Evolutionary conservation across 2,888 invertebrate genomes (phyloP).

Genomic region (Epirrhoe tristata): DNA sequence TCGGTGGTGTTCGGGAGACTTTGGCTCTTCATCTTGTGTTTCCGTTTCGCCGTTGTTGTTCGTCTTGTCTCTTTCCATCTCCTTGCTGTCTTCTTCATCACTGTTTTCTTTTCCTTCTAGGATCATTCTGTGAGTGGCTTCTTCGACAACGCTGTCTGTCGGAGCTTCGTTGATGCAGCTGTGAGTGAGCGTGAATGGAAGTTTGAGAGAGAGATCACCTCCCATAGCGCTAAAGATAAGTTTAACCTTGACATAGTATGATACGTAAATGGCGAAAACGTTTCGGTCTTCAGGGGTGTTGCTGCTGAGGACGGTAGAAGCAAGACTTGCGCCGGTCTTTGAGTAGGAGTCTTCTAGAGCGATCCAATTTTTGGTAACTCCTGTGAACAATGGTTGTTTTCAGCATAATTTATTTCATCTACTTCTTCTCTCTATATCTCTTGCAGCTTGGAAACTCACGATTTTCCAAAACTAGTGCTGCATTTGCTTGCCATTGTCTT

Average conservation of each 20-base stretch:
- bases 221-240: constrained; percentile 92
- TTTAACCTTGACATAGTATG: constrained; percentile 96
- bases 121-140: constrained; percentile 78
- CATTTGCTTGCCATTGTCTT: constrained; percentile 31
- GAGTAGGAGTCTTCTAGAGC: constrained; percentile 94
- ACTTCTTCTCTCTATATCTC: not conserved
- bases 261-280: constrained; percentile 95
- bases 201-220: constrained; percentile 91
- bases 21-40: constrained; percentile 62
- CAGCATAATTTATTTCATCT: not conserved
- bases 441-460: not conserved
- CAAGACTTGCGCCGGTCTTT: constrained; percentile 87
- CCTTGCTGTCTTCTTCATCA: constrained; percentile 75
- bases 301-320: constrained; percentile 85
- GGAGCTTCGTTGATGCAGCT: constrained; percentile 88
- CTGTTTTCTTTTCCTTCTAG: constrained; percentile 79
- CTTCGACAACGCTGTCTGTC: constrained; percentile 81
- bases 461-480: too few relatives aligned
- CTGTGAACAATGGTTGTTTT: constrained; percentile 65
- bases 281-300: constrained; percentile 90
- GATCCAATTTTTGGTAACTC: constrained; percentile 95
- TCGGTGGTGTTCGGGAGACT: constrained; percentile 68
- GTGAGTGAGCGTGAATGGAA: constrained; percentile 93
- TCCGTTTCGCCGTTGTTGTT: constrained; percentile 67
- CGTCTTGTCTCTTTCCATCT: constrained; percentile 69